A percentile compares a stretch with the other conserved stretches of the same genome.
phyloP scores from a whole-genome alignment of 2,113 vertebrate species.

The Gallinago paraguaiae region DNA sequence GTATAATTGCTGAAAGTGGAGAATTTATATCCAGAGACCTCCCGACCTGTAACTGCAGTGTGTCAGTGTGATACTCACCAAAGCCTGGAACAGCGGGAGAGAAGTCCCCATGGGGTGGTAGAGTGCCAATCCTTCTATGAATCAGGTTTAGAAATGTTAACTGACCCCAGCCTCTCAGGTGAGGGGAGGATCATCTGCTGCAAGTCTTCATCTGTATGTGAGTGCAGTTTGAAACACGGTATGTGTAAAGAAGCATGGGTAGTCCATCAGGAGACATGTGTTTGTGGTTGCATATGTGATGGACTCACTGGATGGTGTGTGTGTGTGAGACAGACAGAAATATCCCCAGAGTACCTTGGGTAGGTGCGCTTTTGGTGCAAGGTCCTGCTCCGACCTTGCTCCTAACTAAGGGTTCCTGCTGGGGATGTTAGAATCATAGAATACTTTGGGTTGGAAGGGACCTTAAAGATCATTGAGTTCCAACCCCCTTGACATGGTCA shows the following conservation, averaged over 20 bases:
- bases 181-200: background rate
- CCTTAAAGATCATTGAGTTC: too few species aligned
- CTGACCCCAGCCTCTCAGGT: background rate
- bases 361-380: background rate
- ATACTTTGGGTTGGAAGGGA: too few species aligned
- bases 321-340: background rate
- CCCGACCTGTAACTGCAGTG: background rate
- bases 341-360: background rate
- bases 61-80: background rate
- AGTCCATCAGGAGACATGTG: background rate
- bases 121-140: background rate
- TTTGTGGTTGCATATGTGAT: background rate
- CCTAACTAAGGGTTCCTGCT: background rate
- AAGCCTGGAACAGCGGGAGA: background rate
- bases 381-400: background rate
- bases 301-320: background rate
- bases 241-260: background rate
- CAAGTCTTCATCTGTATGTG: background rate
- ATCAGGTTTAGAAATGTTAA: background rate
- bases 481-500: too few species aligned
- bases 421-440: too few species aligned
- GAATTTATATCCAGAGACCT: background rate
- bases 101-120: background rate
- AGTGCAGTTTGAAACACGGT: background rate
- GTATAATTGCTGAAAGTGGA: background rate